Evolutionary conservation across 2,113 vertebrate species (phyloP), one percentile per base, ranked within the genome.

Genomic region (Zosterops japonicus): DNA sequence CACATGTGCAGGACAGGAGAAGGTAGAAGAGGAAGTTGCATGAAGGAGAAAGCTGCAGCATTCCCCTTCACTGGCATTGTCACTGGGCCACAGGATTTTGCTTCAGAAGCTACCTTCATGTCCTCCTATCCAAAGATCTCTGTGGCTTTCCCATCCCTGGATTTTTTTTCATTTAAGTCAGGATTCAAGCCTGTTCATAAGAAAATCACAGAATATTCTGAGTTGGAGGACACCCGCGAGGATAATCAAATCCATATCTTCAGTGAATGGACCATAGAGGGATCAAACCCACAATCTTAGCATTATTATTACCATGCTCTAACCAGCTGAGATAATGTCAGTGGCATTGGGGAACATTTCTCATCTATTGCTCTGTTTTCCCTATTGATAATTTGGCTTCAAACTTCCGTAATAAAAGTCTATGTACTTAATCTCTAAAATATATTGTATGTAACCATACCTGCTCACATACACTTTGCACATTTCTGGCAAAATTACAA

Each of bases 41-140:
- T 0, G 0, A 60, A 53, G 21, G 39, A 46, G 25, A 75, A 79
- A 46, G 29, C 25, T 65, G 25, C n/a, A 59, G 4, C 36, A 5
- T 39, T 24, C 14, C 9, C 2, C 23, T 89, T 76, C 25, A 18
- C 13, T 41, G 60, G 23, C 0, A 1, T 19, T 49, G 41, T 41
- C 53, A 18, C 11, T 0, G 0, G 46, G 42, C 29, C 33, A 20
- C 27, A 29, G 12, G 9, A 49, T 25, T 36, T 61, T 60, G 28
- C 52, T 71, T 76, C n/a, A 33, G 44, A 49, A 39, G 13, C 50
- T 85, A 12, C 17, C 23, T 49, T 23, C 13, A 2, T 35, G 42
- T 12, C 5, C 24, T 91, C 29, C 31, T 28, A 3, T 25, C 12
- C 21, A 44, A 41, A 77, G 29, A 59, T 31, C 22, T 41, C 49